Conservation (phyloP, 1,140 invertebrate species). For the Drosophila repletoides region DNA sequence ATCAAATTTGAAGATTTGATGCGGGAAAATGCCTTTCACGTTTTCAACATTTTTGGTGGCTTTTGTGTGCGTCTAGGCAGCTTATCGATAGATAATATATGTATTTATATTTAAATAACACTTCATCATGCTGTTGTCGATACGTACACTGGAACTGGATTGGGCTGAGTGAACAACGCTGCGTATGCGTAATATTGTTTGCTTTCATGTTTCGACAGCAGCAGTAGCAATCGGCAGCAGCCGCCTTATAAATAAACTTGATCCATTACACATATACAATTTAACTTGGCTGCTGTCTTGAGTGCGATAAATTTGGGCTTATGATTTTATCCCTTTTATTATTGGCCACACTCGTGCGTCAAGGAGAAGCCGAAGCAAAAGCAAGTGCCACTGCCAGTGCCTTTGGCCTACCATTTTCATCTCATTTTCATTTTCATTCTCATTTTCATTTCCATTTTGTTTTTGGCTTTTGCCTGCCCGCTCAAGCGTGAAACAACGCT, state of each 20-base stretch:
- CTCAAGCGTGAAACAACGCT: constrained; percentile 71
- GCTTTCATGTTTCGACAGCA: constrained; percentile 58
- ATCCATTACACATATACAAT: constrained; percentile 72
- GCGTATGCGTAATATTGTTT: constrained; percentile 78
- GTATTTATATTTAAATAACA: constrained; percentile 80
- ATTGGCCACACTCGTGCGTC: constrained; percentile 23
- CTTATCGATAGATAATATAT: constrained; percentile 78
- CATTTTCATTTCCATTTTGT: constrained; percentile 31
- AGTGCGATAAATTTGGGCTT: constrained; percentile 78
- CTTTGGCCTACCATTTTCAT: constrained; percentile 26
- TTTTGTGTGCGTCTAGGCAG: constrained; percentile 38
- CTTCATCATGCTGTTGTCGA: constrained; percentile 63
- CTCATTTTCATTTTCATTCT: constrained; percentile 54
- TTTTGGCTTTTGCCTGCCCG: constrained; percentile 55
- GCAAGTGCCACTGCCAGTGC: not conserved
- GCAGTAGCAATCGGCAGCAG: not conserved
- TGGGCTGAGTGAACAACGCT: constrained; percentile 31
- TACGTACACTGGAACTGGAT: not conserved
- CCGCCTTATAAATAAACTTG: constrained; percentile 75
- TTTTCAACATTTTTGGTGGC: constrained; percentile 21
- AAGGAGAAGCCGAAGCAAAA: not conserved
- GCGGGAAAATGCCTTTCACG: constrained; percentile 67
- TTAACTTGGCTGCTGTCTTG: constrained; percentile 51
- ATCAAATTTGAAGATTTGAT: constrained; percentile 75
- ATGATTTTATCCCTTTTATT: constrained; percentile 77